phyloP scores from a whole-genome alignment of 1,140 invertebrate genomes.

The Sweltsa coloradensis region DNA sequence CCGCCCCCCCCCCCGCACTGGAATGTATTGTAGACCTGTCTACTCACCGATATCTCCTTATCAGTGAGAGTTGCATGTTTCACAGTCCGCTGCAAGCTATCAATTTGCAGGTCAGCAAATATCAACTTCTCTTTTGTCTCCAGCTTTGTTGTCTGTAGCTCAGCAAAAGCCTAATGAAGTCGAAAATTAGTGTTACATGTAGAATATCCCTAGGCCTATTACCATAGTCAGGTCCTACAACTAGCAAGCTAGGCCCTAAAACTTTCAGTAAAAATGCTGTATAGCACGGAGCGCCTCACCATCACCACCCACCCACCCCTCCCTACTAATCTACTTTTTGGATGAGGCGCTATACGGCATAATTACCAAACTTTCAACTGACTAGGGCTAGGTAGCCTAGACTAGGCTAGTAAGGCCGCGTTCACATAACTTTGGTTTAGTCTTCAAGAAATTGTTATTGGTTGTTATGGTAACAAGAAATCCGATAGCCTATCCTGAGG shows the following conservation, averaged over 20 bases:
- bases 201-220: neutral
- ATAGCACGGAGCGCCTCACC: neutral
- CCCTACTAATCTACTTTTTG: no score
- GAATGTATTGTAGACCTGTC: no score
- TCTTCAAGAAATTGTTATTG: no score
- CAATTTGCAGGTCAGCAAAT: conserved; percentile 66
- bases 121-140: conserved; percentile 69
- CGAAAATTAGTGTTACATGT: neutral
- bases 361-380: no score
- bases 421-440: no score
- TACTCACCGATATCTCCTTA: conserved; percentile 38
- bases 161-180: conserved; percentile 50
- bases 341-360: no score
- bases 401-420: no score
- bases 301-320: neutral
- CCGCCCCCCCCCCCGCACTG: no score
- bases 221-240: neutral
- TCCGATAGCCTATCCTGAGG: no score
- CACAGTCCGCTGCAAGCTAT: conserved; percentile 50
- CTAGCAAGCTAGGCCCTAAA: neutral
- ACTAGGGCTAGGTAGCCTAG: no score
- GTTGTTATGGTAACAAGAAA: no score
- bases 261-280: neutral
- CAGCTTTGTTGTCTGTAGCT: conserved; percentile 72
- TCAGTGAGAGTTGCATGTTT: conserved; percentile 59